These are phyloP conservation scores for Chalcosyrphus nemorum DNA, from an alignment of 2,888 invertebrate genomes.

Conservation along the genomic window DNA sequence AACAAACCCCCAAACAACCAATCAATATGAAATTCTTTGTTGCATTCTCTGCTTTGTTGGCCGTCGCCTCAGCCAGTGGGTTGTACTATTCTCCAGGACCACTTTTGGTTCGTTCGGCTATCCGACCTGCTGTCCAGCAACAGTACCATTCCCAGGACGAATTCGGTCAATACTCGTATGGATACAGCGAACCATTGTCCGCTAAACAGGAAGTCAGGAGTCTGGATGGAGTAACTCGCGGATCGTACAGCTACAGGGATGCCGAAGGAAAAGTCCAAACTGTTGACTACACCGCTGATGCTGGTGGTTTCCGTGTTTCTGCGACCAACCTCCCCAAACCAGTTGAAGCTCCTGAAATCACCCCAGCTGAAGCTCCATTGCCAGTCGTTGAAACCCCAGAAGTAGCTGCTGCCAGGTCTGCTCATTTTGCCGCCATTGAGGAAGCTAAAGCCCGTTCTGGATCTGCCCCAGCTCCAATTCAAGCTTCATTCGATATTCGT, in stretches of 20 bases:
- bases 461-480: background rate
- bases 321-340: constrained; percentile 84
- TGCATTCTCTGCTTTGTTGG: constrained; percentile 75
- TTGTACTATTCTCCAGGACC: constrained; percentile 73
- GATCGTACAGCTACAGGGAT: constrained; percentile 85
- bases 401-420: constrained; percentile 76
- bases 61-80: constrained; percentile 75
- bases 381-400: constrained; percentile 76
- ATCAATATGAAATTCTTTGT: constrained; percentile 78
- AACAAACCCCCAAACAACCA: constrained; percentile 13
- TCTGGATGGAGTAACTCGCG: constrained; percentile 84
- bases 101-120: constrained; percentile 76
- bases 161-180: constrained; percentile 85
- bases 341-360: constrained; percentile 75
- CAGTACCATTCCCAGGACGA: constrained; percentile 85
- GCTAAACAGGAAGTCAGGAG: constrained; percentile 85
- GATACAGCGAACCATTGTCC: constrained; percentile 85
- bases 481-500: background rate
- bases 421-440: constrained; percentile 77
- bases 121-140: constrained; percentile 81
- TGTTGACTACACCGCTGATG: constrained; percentile 84
- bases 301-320: constrained; percentile 85
- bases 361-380: constrained; percentile 67
- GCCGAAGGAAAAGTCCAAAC: constrained; percentile 84
- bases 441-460: constrained; percentile 76